Conservation (phyloP, 2,888 invertebrate genomes). For the Mesorhabditis belari region DNA sequence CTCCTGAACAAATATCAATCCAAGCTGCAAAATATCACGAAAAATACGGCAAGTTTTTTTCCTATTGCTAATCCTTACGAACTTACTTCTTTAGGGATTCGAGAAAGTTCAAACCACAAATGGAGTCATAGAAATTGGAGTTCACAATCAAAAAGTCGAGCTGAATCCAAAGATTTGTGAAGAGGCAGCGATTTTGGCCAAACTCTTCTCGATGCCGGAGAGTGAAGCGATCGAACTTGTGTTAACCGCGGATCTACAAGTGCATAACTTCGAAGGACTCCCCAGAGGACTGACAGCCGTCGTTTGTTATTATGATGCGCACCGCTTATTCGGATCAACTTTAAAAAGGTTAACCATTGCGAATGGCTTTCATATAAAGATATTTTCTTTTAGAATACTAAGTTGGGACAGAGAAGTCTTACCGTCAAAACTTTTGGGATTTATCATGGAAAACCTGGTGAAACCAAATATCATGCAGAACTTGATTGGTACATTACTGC, state of each 20-base stretch:
- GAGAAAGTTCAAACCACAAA: not conserved
- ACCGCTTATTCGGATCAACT: slow-evolving; percentile 11
- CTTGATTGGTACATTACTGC: slow-evolving; percentile 18
- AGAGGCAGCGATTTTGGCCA: slow-evolving; percentile 24
- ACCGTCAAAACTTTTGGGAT: slow-evolving; percentile 3
- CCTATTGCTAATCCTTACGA: not conserved
- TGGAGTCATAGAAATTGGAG: not conserved
- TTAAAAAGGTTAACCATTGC: slow-evolving; percentile 3
- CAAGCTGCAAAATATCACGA: slow-evolving; percentile 9
- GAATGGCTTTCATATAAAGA: slow-evolving; percentile 6
- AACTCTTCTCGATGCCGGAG: slow-evolving; percentile 27
- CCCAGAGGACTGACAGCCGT: slow-evolving; percentile 33
- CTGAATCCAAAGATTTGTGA: slow-evolving; percentile 13
- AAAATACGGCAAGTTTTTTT: slow-evolving; percentile 8
- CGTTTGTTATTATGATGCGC: slow-evolving; percentile 41
- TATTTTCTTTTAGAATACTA: slow-evolving; percentile 13
- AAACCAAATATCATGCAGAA: slow-evolving; percentile 10
- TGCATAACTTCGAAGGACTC: slow-evolving; percentile 24
- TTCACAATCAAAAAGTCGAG: not conserved
- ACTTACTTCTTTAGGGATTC: not conserved
- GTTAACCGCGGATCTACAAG: slow-evolving; percentile 32
- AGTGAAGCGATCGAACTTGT: slow-evolving; percentile 30
- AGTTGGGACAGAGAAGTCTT: slow-evolving; percentile 16
- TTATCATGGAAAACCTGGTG: slow-evolving; percentile 17
- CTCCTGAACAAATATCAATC: slow-evolving; percentile 8